phyloP scores from a whole-genome alignment of 2,888 invertebrate species.

The Antheraea yamamai region DNA sequence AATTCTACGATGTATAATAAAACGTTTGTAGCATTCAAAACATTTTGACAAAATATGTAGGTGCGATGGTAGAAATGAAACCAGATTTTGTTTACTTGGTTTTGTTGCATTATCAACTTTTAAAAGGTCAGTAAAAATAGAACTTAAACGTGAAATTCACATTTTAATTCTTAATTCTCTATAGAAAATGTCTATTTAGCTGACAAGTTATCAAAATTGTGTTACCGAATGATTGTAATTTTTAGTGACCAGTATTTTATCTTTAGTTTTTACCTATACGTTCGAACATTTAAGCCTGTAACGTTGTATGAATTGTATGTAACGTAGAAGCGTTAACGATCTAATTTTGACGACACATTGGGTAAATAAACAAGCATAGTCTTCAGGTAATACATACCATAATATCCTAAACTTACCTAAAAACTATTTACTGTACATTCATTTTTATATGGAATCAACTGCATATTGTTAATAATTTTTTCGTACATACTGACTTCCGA shows the following conservation, averaged over 20 bases:
- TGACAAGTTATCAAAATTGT: too few relatives aligned
- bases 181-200: neutral
- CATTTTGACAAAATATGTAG: neutral
- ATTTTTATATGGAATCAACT: too few relatives aligned
- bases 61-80: neutral
- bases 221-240: too few relatives aligned
- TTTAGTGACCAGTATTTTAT: too few relatives aligned
- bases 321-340: too few relatives aligned
- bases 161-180: neutral
- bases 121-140: neutral
- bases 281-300: neutral
- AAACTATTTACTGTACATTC: too few relatives aligned
- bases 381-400: too few relatives aligned
- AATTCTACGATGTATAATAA: neutral
- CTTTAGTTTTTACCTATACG: too few relatives aligned
- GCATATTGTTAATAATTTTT: neutral
- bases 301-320: too few relatives aligned
- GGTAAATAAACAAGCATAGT: neutral
- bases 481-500: neutral
- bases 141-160: neutral
- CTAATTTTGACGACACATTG: neutral
- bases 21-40: neutral
- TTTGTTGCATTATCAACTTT: neutral
- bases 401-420: too few relatives aligned
- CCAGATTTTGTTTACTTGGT: neutral